Conservation (phyloP, 2,113 vertebrate genomes). For the Oceanodroma tethys region DNA sequence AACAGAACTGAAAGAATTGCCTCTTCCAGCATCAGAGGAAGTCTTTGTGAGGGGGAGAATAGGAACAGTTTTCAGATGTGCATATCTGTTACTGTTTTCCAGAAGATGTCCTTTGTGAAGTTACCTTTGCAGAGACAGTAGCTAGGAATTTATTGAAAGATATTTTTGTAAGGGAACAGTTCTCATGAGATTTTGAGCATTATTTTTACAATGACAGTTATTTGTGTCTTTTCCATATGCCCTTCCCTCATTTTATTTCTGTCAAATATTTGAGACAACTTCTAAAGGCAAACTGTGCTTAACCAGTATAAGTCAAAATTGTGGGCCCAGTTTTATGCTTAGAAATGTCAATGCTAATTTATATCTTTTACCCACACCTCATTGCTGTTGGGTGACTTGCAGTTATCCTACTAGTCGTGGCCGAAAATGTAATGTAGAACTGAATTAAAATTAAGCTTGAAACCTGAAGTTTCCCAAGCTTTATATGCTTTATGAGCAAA, state of each 20-base stretch:
- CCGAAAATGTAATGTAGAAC: background rate
- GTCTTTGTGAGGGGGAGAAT: background rate
- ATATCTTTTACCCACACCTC: background rate
- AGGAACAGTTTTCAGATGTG: background rate
- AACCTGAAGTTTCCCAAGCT: background rate
- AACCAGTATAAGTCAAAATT: background rate
- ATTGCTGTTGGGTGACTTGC: background rate
- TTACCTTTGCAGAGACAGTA: background rate
- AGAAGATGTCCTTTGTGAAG: background rate
- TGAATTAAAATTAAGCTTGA: background rate
- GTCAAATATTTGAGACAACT: background rate
- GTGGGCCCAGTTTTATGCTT: background rate
- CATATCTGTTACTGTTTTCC: background rate
- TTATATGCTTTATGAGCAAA: background rate
- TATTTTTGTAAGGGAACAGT: background rate
- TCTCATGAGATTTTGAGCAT: background rate
- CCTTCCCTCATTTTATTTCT: background rate
- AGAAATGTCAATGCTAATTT: background rate
- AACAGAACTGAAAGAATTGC: background rate
- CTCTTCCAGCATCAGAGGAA: background rate
- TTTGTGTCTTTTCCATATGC: background rate
- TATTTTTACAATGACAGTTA: background rate
- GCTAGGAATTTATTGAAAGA: background rate
- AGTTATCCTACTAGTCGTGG: background rate
- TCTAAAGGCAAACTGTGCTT: background rate